Base-by-base conservation (phyloP, 1,140 invertebrate species). In the Rhynchophorus ferrugineus region DNA sequence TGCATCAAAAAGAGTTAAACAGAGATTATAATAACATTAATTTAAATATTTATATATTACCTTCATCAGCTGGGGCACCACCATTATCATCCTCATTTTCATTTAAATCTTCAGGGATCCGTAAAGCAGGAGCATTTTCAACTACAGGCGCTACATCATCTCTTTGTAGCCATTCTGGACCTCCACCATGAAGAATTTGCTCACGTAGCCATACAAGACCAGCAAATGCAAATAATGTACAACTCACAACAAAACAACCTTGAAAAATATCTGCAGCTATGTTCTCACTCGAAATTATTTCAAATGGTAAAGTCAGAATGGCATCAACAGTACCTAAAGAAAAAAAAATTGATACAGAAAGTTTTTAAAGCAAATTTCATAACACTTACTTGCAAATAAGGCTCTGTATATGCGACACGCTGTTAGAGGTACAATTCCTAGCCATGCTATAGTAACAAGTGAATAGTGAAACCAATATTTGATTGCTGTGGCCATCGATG, bases 401-500 rank as follows among this genome's bases (percentile, higher is more conserved):
- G 58, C 58, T 39, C 58, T 49, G 67, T 97, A 97, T 46, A 95
- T 97, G 49, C 94, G 79, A 75, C 93, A 96, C n/a, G 95, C 94
- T 16, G 94, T 94, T 9, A 99, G 71, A 1, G 96, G 95, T 16
- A 98, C 95, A 33, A 98, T 76, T n/a, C 91, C 94, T 2, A 98
- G 78, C 96, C 96, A 99, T n/a, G 95, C 95, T 36, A 89, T 73
- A 11, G 92, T 93, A 3, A 98, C 95, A 5, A 98, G 66, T 0
- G 92, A 94, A 65, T 97, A 98, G 71, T 97, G 95, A 3, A 97
- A 73, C 93, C 95, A 97, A 71, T 94, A 95, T 66, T 91, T 85
- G 0, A 97, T 83, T 7, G 92, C 95, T 35, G 90, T 90, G 2
- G 85, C 82, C 6, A 98, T 80, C 55, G 92, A 97, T 3, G 84